A percentile compares a stretch with the other conserved stretches of the same genome.
Conservation (phyloP, 2,113 vertebrate genomes). For the Cyprinodon brontotheroides region DNA sequence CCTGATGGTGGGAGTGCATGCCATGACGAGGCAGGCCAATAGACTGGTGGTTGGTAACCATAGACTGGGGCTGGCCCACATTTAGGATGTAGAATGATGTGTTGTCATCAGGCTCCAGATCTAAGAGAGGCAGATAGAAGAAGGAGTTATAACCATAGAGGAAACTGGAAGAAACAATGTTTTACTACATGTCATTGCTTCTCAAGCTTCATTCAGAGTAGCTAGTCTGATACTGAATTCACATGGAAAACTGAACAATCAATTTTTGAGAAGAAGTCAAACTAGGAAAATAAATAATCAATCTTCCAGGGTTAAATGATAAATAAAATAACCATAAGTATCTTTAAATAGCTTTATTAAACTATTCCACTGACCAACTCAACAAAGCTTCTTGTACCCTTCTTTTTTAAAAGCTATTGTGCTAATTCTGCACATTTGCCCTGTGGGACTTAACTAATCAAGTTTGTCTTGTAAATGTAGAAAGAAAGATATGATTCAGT, state of each 20-base stretch:
- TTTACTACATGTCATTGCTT: neutral
- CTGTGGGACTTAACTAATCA: neutral
- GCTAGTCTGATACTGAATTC: neutral
- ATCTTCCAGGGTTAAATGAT: too few species aligned
- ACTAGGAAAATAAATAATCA: too few species aligned
- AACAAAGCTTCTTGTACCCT: neutral
- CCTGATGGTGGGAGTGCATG: slow-evolving; percentile 86
- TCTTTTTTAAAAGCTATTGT: neutral
- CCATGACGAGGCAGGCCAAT: slow-evolving; percentile 89
- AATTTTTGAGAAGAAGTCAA: too few species aligned
- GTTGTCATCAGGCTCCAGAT: slow-evolving; percentile 94
- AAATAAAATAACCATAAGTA: too few species aligned
- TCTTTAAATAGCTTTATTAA: too few species aligned
- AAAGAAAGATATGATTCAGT: neutral
- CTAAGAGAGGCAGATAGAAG: slow-evolving; percentile 68
- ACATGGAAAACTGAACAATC: too few species aligned
- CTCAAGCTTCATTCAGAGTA: neutral
- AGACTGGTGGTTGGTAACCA: slow-evolving; percentile 85
- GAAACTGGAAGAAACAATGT: neutral
- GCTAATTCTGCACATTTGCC: neutral
- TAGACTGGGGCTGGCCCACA: slow-evolving; percentile 88
- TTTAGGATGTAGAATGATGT: slow-evolving; percentile 95
- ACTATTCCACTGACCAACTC: too few species aligned
- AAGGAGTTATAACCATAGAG: slow-evolving; percentile 8
- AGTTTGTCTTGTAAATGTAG: neutral